Evolutionary conservation across 64 coral and sea anemone species (phyloP), one percentile per base, ranked within the genome.

Genomic region (Trachythela sp.): DNA sequence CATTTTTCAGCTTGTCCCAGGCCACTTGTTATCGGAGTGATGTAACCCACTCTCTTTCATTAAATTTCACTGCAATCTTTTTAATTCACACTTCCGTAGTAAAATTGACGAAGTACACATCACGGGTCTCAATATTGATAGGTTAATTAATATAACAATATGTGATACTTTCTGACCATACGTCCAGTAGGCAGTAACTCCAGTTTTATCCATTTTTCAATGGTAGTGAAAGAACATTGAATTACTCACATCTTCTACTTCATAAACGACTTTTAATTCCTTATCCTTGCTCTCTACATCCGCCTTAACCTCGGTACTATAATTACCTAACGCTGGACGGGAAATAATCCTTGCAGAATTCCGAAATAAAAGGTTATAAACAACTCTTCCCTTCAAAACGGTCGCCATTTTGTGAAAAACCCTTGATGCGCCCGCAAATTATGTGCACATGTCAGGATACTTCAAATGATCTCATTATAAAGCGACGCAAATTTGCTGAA

Each of bases 361-460:
- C 34, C 75, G 31, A 35, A 80, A 13, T 30, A 80, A 80, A 80
- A 20, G 20, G 35, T 80, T 39, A 80, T 15, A 80, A 35, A 80
- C 33, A 80, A 80, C 20, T 18, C 75, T 36, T 80, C 75, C 75
- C 33, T 80, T 80, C 20, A 80, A 80, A 80, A 80, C 15, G 37
- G 14, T 80, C 75, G 75, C 75, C 75, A 80, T 80, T 80, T 80
- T 80, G 30, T 34, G 33, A 80, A 80, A 15, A 80, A 15, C 9
- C 11, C 11, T 45, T 45, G 31, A 18, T 80, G 75, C 75, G 75
- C 75, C 75, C 56, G 31, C 75, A 39, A 34, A 1, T 13, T 18
- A 34, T 80, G 33, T 35, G 30, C 30, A 37, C 34, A 1, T 6
- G 8, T 8, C 7, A 2, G 13, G 20, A 37, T 38, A 64, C 56